Base-by-base conservation (phyloP, 2,888 invertebrate species). In the Tupiocoris notatus region DNA sequence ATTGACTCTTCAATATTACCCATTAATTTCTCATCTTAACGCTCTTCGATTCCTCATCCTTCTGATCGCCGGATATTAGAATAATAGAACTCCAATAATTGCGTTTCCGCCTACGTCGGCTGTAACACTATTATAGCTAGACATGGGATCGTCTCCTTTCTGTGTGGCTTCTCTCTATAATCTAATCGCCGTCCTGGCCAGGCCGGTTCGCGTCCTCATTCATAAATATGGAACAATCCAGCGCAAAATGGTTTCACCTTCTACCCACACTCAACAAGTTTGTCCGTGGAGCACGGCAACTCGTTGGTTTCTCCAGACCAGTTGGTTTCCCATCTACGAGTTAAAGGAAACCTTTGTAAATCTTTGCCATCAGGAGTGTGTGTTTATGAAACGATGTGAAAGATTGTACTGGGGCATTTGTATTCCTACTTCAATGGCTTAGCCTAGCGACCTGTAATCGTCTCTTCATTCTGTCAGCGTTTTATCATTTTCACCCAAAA, bases 181-280 rank as follows among this genome's bases (percentile, higher is more conserved):
- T 39, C 39, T 12, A 39, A 39, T 39, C 39, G 39, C 39, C 39
- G 12, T 39, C 39, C 39, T 12, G 39, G 39, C 39, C 12, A 12
- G 39, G 6, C 39, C 6, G 12, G 39, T 39, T 12, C 39, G 39
- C 39, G 39, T 39, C 39, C 39, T 39, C 39, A 39, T 39, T 39
- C 39, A 39, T 39, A 39, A 39, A 39, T 39, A 39, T 39, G 39
- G 39, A 39, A 39, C 39, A 39, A 39, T 39, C 39, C 12, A 12
- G 39, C 39, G 39, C 39, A 39, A 39, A 39, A 39, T 39, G 39
- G 61, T 61, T 61, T 61, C 61, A 61, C 61, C 61, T 61, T 61
- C 61, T 20, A 18, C 61, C 61, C 21, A 61, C 61, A 21, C 61
- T 18, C 61, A 61, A 61, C 3, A 12, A 61, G 61, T 61, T 61